phyloP scores from a whole-genome alignment of 2,888 invertebrate species.

The Lysandra coridon region DNA sequence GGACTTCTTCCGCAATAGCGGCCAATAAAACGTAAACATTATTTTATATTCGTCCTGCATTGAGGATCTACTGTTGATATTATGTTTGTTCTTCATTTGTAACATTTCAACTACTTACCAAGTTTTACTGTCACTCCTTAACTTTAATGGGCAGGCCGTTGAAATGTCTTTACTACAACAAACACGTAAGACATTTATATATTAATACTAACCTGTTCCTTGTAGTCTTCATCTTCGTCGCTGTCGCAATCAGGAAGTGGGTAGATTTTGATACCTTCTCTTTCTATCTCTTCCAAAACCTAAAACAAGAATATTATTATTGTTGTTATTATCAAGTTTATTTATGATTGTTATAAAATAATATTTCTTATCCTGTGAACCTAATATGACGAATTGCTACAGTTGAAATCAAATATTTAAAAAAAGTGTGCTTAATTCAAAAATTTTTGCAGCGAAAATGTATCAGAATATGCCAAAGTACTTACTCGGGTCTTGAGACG shows the following conservation, averaged over 20 bases:
- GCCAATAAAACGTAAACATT: too few species aligned
- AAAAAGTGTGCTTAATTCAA: background rate
- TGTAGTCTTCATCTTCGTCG: conserved; percentile 97
- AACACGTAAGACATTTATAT: too few species aligned
- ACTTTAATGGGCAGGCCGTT: background rate
- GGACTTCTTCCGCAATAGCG: too few species aligned
- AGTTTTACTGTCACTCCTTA: too few species aligned
- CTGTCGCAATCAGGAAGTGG: conserved; percentile 97
- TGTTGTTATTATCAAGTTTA: background rate
- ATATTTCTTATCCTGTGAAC: too few species aligned
- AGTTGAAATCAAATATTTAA: background rate
- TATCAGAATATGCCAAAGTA: conserved; percentile 18
- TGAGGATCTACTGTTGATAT: background rate
- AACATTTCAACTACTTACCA: background rate
- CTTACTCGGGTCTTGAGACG: conserved; percentile 90
- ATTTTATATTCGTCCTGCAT: background rate
- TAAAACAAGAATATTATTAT: conserved; percentile 48
- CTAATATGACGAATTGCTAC: too few species aligned
- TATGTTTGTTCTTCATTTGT: background rate
- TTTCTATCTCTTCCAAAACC: conserved; percentile 94
- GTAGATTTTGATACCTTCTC: conserved; percentile 95
- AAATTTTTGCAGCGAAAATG: background rate
- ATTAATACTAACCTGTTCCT: too few species aligned
- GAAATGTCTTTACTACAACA: too few species aligned
- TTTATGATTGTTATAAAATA: too few species aligned